Conservation (phyloP, 2,113 vertebrate genomes). For the Pleuronectes platessa region DNA sequence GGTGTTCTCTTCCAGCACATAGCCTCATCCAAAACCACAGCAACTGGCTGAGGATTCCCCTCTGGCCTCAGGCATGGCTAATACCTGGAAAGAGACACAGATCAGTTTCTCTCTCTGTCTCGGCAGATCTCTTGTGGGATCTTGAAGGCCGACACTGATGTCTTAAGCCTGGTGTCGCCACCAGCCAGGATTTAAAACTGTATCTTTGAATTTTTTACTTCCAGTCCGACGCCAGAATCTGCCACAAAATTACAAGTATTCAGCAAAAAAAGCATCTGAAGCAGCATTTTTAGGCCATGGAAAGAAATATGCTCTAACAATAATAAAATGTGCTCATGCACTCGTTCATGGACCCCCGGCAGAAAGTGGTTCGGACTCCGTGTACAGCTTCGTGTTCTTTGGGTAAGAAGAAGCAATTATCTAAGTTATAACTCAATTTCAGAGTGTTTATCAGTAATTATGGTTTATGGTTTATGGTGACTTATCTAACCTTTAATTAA, state of each 20-base stretch:
- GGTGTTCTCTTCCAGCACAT: slow-evolving; percentile 58
- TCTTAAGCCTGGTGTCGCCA: slow-evolving; percentile 22
- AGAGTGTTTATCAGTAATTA: too few relatives aligned
- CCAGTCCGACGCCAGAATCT: slow-evolving; percentile 27
- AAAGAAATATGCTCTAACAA: neutral
- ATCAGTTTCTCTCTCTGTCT: slow-evolving; percentile 58
- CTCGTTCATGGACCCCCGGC: neutral
- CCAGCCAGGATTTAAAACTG: slow-evolving; percentile 38
- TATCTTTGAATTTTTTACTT: slow-evolving; percentile 33
- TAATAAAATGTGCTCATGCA: neutral
- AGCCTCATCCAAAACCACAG: slow-evolving; percentile 65
- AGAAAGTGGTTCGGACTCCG: neutral
- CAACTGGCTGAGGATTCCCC: slow-evolving; percentile 69
- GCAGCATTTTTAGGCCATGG: slow-evolving; percentile 12
- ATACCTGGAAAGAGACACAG: slow-evolving; percentile 65
- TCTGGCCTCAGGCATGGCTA: slow-evolving; percentile 53
- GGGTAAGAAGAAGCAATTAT: neutral
- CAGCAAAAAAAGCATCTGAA: slow-evolving; percentile 32
- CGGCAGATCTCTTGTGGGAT: slow-evolving; percentile 52
- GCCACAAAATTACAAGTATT: slow-evolving; percentile 38
- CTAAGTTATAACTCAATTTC: too few relatives aligned
- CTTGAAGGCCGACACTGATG: slow-evolving; percentile 50
- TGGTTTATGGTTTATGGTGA: too few relatives aligned
- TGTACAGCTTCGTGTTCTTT: too few relatives aligned
- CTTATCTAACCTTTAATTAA: too few relatives aligned